Evolutionary conservation across 1,140 invertebrate species (phyloP).

Genomic region (Drosophila santomea): DNA sequence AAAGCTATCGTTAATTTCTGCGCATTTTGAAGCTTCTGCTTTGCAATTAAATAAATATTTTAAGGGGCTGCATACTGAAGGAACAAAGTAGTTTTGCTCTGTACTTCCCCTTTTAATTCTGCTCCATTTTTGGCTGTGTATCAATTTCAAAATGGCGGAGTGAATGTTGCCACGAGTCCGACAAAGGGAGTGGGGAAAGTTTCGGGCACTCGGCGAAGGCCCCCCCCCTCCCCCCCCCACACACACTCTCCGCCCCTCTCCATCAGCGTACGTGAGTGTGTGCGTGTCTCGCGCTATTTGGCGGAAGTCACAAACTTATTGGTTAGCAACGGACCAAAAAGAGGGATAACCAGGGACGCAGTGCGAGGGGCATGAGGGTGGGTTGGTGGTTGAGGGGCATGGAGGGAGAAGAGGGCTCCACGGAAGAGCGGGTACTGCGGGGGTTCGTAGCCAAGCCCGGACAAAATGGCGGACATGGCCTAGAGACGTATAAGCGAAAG

Average conservation of each 20-base stretch:
- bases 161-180: constrained; percentile 39
- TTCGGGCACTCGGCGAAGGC: background rate
- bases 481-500: constrained; percentile 58
- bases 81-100: background rate
- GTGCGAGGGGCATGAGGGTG: background rate
- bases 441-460: constrained; percentile 3
- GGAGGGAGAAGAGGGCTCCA: too few species aligned
- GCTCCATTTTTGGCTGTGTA: constrained; percentile 42
- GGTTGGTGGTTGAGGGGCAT: background rate
- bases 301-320: constrained; percentile 76
- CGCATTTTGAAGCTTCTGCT: too few species aligned
- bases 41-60: too few species aligned
- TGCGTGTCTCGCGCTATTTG: constrained; percentile 73
- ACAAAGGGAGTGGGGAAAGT: background rate
- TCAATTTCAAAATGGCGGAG: constrained; percentile 63
- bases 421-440: too few species aligned
- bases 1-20: too few species aligned
- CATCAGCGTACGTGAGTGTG: constrained; percentile 13
- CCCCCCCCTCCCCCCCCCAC: background rate
- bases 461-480: constrained; percentile 68
- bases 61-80: too few species aligned
- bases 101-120: background rate
- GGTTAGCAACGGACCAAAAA: constrained; percentile 64
- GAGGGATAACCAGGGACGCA: background rate
- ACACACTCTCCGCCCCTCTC: background rate